Evolutionary conservation across 2,797 vertebrate genomes (phyloP).

Genomic region (Acropternis orthonyx): DNA sequence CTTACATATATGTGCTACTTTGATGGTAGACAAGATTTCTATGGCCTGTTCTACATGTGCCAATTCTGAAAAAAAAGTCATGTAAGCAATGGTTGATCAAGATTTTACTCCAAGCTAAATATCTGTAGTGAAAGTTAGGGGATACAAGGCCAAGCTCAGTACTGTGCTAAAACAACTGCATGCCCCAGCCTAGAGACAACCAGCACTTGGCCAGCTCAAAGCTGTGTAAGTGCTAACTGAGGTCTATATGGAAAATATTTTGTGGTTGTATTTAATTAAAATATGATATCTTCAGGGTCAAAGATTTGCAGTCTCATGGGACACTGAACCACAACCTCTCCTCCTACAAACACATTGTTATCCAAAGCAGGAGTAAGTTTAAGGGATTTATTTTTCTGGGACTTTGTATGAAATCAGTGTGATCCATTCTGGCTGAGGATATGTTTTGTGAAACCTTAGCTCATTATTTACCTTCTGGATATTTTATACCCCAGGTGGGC

Average conservation of each 20-base stretch:
- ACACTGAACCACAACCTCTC: not conserved
- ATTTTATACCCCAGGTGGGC: conserved; percentile 17
- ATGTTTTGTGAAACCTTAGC: conserved; percentile 1
- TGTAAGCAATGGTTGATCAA: not conserved
- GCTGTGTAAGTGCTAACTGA: not conserved
- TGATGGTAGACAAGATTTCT: not conserved
- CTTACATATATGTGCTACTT: not conserved
- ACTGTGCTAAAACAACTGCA: not conserved
- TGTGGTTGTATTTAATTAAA: not conserved
- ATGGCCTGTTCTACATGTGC: not conserved
- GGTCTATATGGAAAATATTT: not conserved
- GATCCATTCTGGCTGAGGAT: not conserved
- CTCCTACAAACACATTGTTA: not conserved
- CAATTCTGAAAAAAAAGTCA: not conserved
- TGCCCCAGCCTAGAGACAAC: not conserved
- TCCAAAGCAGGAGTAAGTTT: not conserved
- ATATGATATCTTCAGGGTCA: not conserved
- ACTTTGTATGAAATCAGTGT: not conserved
- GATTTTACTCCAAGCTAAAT: not conserved
- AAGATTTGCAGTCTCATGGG: accelerated
- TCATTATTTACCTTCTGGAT: conserved; percentile 35
- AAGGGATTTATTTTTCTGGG: not conserved
- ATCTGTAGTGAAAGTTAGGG: not conserved
- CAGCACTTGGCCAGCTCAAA: not conserved
- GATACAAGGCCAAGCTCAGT: not conserved